Conservation (phyloP, 2,797 vertebrate species). For the Argyrosomus regius region DNA sequence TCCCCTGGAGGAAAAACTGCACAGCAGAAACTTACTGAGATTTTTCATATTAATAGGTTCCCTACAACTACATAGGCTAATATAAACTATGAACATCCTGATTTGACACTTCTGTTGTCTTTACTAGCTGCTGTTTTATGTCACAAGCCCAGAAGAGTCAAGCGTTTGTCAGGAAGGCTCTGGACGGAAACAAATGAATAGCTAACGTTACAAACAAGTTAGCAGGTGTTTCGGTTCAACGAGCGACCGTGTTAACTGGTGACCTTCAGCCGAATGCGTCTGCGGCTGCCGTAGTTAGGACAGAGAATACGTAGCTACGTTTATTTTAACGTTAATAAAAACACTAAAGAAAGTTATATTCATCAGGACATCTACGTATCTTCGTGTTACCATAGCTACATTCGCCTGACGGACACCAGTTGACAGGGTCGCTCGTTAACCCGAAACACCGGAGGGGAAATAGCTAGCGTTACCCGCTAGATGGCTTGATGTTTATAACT, state of each 20-base stretch:
- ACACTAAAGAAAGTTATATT: no score
- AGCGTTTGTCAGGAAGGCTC: slow-evolving; percentile 37
- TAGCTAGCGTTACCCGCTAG: neutral
- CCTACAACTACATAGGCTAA: neutral
- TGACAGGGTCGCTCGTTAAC: no score
- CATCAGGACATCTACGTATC: no score
- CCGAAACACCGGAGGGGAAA: no score
- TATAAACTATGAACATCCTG: neutral
- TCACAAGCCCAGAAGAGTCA: neutral
- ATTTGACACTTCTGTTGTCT: neutral
- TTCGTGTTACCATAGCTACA: no score
- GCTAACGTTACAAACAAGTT: neutral
- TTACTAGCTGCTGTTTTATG: neutral
- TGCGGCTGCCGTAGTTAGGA: no score
- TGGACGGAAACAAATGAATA: slow-evolving; percentile 6
- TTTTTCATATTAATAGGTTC: neutral
- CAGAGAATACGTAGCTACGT: no score
- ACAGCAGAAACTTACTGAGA: slow-evolving; percentile 20
- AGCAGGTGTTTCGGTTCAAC: no score
- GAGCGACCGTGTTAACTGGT: no score
- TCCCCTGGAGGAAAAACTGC: slow-evolving; percentile 28
- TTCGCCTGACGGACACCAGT: no score
- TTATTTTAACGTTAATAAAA: no score
- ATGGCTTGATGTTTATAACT: neutral
- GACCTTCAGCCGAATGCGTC: no score